These are phyloP conservation scores for Anodontia alba DNA, from an alignment of 2,888 invertebrate species.

Conservation along the genomic window DNA sequence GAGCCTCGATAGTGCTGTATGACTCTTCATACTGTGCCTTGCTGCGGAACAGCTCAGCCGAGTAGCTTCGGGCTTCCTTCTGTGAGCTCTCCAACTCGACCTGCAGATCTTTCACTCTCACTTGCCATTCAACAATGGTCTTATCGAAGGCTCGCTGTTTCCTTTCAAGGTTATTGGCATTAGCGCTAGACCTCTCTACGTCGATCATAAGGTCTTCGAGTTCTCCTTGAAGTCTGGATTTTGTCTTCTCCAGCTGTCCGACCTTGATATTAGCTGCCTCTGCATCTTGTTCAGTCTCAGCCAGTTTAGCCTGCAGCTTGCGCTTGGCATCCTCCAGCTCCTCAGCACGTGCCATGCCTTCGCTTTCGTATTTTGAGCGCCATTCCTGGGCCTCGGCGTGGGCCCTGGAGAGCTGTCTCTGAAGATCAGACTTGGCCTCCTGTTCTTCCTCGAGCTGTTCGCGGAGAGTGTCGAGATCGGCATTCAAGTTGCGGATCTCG, in stretches of 20 bases:
- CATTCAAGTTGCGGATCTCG: constrained; percentile 99
- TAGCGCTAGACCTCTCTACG: constrained; percentile 91
- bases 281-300: constrained; percentile 98
- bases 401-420: constrained; percentile 99
- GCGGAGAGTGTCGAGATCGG: constrained; percentile 99
- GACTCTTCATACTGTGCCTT: constrained; percentile 98
- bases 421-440: constrained; percentile 99
- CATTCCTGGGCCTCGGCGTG: constrained; percentile 98
- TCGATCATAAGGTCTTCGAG: constrained; percentile 99
- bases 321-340: constrained; percentile 86
- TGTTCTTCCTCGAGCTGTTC: constrained; percentile 99
- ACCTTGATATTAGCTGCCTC: constrained; percentile 98
- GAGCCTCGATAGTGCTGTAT: constrained; percentile 98
- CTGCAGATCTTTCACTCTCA: constrained; percentile 94
- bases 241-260: constrained; percentile 98
- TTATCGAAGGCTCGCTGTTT: constrained; percentile 99
- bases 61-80: constrained; percentile 99
- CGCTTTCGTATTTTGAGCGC: constrained; percentile 99
- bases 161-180: constrained; percentile 97
- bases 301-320: constrained; percentile 94
- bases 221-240: constrained; percentile 97
- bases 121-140: constrained; percentile 99
- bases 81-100: constrained; percentile 98
- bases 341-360: constrained; percentile 87
- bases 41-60: constrained; percentile 99